Percentiles rank a stretch among this genome's conserved stretches.
Evolutionary conservation across 37 sponge, comb jelly and placozoan genomes (phyloP).

Genomic region (Haliclona indistincta): DNA sequence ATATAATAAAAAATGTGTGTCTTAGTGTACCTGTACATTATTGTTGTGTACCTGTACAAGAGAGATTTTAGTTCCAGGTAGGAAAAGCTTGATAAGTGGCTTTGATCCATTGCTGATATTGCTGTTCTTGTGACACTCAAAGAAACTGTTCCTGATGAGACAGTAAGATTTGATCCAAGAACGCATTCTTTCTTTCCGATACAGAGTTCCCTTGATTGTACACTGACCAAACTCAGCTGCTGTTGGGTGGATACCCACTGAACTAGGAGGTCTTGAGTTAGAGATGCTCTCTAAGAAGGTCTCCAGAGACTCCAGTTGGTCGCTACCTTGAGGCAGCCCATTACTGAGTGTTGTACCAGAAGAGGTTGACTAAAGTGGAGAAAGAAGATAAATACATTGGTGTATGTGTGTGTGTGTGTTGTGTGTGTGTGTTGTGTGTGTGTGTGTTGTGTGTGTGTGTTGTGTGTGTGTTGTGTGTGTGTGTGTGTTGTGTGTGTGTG

Average conservation of each 20-base stretch:
- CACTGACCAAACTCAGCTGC: slow-evolving; percentile 43
- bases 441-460: too few relatives aligned
- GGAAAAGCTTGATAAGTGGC: slow-evolving; percentile 50
- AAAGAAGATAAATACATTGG: too few relatives aligned
- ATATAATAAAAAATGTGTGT: too few relatives aligned
- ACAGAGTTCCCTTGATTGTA: slow-evolving; percentile 36
- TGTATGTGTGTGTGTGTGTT: too few relatives aligned
- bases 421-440: too few relatives aligned
- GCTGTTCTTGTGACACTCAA: slow-evolving; percentile 60
- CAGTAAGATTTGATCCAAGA: slow-evolving; percentile 58
- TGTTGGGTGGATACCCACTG: neutral
- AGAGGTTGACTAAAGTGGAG: too few relatives aligned
- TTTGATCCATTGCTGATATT: neutral
- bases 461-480: too few relatives aligned
- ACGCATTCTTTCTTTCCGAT: slow-evolving; percentile 49
- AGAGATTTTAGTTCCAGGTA: slow-evolving; percentile 46
- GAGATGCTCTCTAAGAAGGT: neutral
- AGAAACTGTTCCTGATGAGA: slow-evolving; percentile 53
- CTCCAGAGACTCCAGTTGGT: too few relatives aligned
- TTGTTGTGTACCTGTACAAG: slow-evolving; percentile 4
- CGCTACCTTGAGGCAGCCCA: too few relatives aligned
- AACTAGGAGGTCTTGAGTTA: neutral
- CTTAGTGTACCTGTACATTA: neutral
- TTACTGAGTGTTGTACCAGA: too few relatives aligned
- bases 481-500: too few relatives aligned